Base-by-base conservation (phyloP, 1,140 invertebrate genomes). In the Cotesia typhae region DNA sequence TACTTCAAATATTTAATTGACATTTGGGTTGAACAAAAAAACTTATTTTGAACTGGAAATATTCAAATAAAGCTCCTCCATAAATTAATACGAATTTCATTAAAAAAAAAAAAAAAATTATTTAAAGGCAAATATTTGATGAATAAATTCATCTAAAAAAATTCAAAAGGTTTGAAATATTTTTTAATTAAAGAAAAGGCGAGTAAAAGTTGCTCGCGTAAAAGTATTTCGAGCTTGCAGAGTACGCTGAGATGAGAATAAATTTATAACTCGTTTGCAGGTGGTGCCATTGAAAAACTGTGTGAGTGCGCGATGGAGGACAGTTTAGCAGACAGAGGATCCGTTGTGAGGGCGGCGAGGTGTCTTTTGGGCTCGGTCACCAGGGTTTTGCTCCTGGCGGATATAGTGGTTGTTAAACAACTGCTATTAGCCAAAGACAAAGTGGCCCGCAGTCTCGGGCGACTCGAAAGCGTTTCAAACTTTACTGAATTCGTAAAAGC, bases 401-500 rank as follows among this genome's bases (percentile, higher is more conserved):
- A 99, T 87, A 96, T 97, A 81, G 97, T 99, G 55, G 95, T 99
- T 6, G 97, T 99, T 20, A 98, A 98, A 82, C 97, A 99, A 87
- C 89, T 99, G 55, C 89, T 99, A 55, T 90, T 95, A 61, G 95
- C 96, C 65, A 99, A 99, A 88, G 97, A 99, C 85, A 98, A 98
- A 91, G 97, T 94, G 70, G 92, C 93, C 36, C 91, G 93, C 73
- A 94, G 92, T 80, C 88, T 96, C 75, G 94, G 94, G 75, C 90
- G 94, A 64, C 88, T 99, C 78, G 97, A 99, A 87, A 94, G 94
- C 70, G 96, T 99, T 52, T 93, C 94, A 70, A 98, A 97, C 88
- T 99, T 99, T 84, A 98, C 96, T 5, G 98, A 99, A 87, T 99
- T 99, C 88, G 97, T 99, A 38, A 96, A 98, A 81, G 96, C 97